These are phyloP conservation scores for Sycophila texana DNA, from an alignment of 2,888 invertebrate species.

Conservation along the genomic window DNA sequence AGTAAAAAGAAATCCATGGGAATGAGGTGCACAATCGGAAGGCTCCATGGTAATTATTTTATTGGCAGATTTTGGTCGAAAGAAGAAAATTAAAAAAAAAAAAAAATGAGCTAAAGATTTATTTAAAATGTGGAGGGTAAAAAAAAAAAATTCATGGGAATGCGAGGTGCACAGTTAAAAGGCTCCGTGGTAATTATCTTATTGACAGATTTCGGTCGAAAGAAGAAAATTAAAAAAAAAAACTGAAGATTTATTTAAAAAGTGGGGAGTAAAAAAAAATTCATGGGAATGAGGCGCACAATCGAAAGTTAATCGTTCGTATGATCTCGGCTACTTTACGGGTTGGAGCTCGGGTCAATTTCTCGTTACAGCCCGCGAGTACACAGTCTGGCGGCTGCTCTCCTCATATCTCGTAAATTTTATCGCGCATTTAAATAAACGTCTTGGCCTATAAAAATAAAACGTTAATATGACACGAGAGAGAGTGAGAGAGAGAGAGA, in stretches of 20 bases:
- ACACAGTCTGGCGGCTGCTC: constrained; percentile 5
- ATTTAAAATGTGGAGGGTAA: too few relatives aligned
- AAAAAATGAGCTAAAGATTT: too few relatives aligned
- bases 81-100: too few relatives aligned
- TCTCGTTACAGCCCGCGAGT: constrained; percentile 40
- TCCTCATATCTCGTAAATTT: constrained; percentile 55
- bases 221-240: too few relatives aligned
- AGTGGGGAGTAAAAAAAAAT: neutral
- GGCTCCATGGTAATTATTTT: too few relatives aligned
- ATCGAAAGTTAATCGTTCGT: constrained; percentile 54
- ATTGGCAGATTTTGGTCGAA: too few relatives aligned
- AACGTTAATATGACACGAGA: constrained; percentile 55
- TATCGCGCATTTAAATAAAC: constrained; percentile 58
- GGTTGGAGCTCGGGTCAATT: constrained; percentile 46
- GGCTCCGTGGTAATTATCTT: too few relatives aligned
- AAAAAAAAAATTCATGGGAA: neutral
- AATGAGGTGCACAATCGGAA: constrained; percentile 15
- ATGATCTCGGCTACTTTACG: constrained; percentile 41
- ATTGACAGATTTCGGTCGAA: too few relatives aligned
- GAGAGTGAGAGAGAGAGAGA: constrained; percentile 22
- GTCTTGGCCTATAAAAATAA: constrained; percentile 58
- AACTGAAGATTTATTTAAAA: too few relatives aligned
- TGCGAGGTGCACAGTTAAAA: constrained; percentile 15
- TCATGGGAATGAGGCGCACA: neutral
- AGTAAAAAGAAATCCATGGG: neutral